Evolutionary conservation across 2,888 invertebrate species (phyloP).

Genomic region (Frankliniella fusca): DNA sequence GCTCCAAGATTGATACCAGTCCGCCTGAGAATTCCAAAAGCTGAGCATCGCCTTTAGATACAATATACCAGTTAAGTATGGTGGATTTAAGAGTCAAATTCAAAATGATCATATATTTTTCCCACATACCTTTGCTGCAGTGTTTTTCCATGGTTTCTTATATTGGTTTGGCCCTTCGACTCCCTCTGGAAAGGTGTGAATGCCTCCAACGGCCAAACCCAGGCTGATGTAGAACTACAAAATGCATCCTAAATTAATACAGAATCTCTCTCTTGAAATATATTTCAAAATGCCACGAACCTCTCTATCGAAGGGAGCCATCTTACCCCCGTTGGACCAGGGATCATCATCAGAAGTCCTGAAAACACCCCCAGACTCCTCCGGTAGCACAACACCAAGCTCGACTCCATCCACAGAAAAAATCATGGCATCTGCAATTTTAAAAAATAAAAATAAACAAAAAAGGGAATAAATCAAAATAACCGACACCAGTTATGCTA

Average conservation of each 20-base stretch:
- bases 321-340: slow-evolving; percentile 42
- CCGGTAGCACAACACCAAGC: background rate
- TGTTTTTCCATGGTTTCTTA: slow-evolving; percentile 72
- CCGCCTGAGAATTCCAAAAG: background rate
- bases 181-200: slow-evolving; percentile 41
- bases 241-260: background rate
- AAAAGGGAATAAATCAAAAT: no score
- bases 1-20: slow-evolving; percentile 2
- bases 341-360: background rate
- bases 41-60: background rate
- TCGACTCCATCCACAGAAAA: background rate
- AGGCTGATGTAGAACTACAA: slow-evolving; percentile 42
- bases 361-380: background rate
- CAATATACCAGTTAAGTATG: background rate
- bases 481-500: no score
- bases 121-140: slow-evolving; percentile 51
- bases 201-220: slow-evolving; percentile 43
- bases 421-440: background rate
- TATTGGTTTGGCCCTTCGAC: slow-evolving; percentile 36
- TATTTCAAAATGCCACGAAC: slow-evolving; percentile 46
- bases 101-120: no score
- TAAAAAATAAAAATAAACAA: no score
- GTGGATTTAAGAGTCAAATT: background rate
- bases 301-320: slow-evolving; percentile 73
- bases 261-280: no score